Evolutionary conservation across 2,888 invertebrate genomes (phyloP), one percentile per base, ranked within the genome.

Genomic region (Epirrhoe tristata): DNA sequence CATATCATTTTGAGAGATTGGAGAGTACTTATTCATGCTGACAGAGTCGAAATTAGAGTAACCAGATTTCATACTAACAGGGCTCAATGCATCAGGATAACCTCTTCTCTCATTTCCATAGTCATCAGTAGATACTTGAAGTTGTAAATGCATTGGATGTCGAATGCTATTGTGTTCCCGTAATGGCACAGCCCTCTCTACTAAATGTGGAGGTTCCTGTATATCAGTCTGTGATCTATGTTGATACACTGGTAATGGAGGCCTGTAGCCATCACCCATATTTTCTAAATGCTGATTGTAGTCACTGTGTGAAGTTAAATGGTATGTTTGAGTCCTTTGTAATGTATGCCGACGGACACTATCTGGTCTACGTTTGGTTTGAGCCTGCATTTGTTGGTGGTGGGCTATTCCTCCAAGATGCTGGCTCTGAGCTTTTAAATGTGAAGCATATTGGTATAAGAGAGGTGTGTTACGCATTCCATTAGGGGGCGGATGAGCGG

Each of bases 261-360:
- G 83, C 71, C 90, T 77, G 67, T 91, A 89, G 58, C 81, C 83
- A 69, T 89, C 90, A 32, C 80, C 73, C 76, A 92, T 85, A 63
- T 89, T 90, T 58, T 93, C 92, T 74, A 93, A 82, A 74, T 93
- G 93, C 66, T 92, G 91, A 68, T 87, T 93, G 69, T 93, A 93
- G 62, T 93, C 93, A 85, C 93, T 93, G 66, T 93, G 92, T 0
- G 93, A 93, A 8, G 94, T 93, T 8, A 94, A 82, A 63, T 94
- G 94, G 71, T 94, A 94, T 1, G 94, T 94, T 76, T 93, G 93
- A 8, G 94, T 94, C 70, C 94, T 82, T 74, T 93, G 93, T 60
- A 94, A 75, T 4, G 93, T 91, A 62, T 90, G 93, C 3, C 94
- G 74, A 4, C 94, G 83, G 0, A 84, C 85, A 63, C 89, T 85